Percentiles rank a stretch among this genome's conserved stretches.
Evolutionary conservation across 2,797 vertebrate species (phyloP).

Genomic region (Coccyzus lansbergi): DNA sequence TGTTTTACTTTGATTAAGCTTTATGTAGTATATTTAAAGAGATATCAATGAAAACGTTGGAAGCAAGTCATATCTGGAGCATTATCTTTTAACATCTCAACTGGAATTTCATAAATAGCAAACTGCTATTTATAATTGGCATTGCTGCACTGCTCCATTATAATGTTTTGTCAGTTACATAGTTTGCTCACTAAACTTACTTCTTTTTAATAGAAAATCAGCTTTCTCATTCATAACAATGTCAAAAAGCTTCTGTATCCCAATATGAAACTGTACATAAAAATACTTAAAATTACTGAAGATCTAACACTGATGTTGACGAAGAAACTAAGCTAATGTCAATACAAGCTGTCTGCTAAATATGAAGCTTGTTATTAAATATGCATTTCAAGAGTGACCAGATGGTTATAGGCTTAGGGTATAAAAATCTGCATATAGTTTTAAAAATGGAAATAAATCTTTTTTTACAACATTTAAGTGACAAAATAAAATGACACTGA

Average conservation of each 20-base stretch:
- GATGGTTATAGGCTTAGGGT: background rate
- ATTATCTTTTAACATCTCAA: background rate
- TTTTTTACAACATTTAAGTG: background rate
- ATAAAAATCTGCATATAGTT: background rate
- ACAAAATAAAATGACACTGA: background rate
- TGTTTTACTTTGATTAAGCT: background rate
- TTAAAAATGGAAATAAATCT: background rate
- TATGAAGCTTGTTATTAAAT: background rate
- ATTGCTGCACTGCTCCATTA: background rate
- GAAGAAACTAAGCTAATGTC: background rate
- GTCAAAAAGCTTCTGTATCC: background rate
- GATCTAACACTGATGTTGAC: background rate
- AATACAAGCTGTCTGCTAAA: background rate
- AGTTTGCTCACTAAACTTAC: background rate
- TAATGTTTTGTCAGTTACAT: background rate
- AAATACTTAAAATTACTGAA: background rate
- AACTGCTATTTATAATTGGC: background rate
- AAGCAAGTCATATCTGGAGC: background rate
- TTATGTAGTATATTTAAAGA: background rate
- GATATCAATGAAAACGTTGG: background rate
- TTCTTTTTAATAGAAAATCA: background rate
- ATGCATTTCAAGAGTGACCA: background rate
- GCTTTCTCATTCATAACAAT: background rate
- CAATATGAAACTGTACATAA: background rate
- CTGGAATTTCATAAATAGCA: background rate